Conservation (phyloP, 2,113 vertebrate genomes). For the Gopherus flavomarginatus region DNA sequence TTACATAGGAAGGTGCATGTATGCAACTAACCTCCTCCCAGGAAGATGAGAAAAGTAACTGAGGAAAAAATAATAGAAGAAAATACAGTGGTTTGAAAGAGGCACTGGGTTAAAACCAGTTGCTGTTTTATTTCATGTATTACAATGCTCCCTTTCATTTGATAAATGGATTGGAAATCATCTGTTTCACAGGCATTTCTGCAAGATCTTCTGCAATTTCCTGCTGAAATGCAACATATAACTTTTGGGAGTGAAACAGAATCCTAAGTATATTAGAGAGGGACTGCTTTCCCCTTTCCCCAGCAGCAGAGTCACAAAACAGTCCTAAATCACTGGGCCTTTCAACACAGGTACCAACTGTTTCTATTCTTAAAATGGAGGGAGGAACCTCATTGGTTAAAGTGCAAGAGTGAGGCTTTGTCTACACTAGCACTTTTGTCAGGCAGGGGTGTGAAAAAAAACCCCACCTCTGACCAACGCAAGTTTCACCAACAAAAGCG, state of each 20-base stretch:
- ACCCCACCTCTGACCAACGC: too few species aligned
- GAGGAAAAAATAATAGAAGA: neutral
- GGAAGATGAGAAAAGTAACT: neutral
- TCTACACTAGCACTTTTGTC: too few species aligned
- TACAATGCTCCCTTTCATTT: neutral
- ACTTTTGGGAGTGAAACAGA: neutral
- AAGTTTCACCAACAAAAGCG: too few species aligned
- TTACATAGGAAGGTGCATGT: neutral
- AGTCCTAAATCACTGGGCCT: neutral
- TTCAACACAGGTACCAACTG: conserved; percentile 22
- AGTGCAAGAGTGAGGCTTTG: too few species aligned
- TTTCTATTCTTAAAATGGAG: neutral
- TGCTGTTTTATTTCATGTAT: neutral
- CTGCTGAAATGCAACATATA: neutral
- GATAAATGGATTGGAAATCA: neutral
- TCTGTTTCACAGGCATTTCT: neutral
- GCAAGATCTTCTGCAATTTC: neutral
- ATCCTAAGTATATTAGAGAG: neutral
- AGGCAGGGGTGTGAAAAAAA: too few species aligned
- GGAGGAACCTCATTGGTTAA: neutral
- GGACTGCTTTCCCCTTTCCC: neutral
- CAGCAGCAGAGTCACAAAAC: conserved; percentile 12
- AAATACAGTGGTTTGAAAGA: neutral
- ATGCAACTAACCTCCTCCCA: neutral
- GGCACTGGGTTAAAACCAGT: neutral